A percentile compares a stretch with the other conserved stretches of the same genome.
phyloP scores from a whole-genome alignment of 2,888 invertebrate genomes.

The Meiosimyza decipiens region DNA sequence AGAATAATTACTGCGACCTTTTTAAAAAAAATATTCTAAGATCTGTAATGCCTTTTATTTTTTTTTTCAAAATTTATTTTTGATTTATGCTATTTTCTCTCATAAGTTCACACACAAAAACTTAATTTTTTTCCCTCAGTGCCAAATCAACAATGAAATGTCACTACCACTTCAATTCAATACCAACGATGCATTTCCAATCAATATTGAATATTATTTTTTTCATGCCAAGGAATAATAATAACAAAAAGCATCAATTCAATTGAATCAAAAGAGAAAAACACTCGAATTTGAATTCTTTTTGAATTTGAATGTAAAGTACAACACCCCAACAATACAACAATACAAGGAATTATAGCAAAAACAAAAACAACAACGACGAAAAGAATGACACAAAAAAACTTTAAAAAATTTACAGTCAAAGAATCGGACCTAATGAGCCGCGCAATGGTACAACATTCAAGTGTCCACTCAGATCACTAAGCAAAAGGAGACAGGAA shows the following conservation, averaged over 20 bases:
- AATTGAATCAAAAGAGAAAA: conserved; percentile 14
- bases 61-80: too few species aligned
- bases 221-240: background rate
- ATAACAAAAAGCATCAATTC: conserved; percentile 3
- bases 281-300: conserved; percentile 22
- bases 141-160: conserved; percentile 21
- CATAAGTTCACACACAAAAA: too few species aligned
- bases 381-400: conserved; percentile 5
- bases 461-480: conserved; percentile 21
- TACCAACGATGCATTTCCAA: conserved; percentile 7
- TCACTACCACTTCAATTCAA: conserved; percentile 10
- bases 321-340: conserved; percentile 7
- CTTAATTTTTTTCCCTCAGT: background rate
- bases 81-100: too few species aligned
- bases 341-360: conserved; percentile 27
- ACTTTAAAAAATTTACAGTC: conserved; percentile 37
- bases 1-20: too few species aligned
- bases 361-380: conserved; percentile 24
- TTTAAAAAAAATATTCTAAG: too few species aligned
- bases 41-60: too few species aligned
- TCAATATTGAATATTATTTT: background rate
- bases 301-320: background rate
- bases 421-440: conserved; percentile 62
- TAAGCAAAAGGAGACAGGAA: background rate
- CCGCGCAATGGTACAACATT: conserved; percentile 42